Conservation (phyloP, 2,113 vertebrate genomes). For the Cinclus cinclus region DNA sequence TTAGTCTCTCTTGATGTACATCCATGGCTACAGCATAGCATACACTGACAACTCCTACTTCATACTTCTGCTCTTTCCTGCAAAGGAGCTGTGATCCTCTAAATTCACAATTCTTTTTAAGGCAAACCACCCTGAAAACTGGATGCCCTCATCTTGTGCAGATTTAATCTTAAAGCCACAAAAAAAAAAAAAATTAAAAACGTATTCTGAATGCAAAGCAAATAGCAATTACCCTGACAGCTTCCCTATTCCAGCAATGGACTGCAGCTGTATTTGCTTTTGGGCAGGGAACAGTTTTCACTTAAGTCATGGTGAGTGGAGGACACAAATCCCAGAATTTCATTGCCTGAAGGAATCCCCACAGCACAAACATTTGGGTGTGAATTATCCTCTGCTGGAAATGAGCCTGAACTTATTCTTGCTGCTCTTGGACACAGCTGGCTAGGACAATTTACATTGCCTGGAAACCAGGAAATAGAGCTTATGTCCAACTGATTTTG, state of each 20-base stretch:
- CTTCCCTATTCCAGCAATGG: background rate
- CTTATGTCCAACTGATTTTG: background rate
- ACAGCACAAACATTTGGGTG: background rate
- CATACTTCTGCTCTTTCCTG: background rate
- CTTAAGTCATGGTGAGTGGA: background rate
- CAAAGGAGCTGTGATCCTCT: background rate
- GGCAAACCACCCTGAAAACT: background rate
- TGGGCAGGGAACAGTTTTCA: background rate
- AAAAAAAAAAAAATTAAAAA: background rate
- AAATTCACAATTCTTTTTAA: background rate
- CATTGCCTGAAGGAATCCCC: background rate
- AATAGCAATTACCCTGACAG: background rate
- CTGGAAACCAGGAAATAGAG: background rate
- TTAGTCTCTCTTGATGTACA: background rate
- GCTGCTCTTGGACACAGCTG: background rate
- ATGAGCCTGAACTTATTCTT: background rate
- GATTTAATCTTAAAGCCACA: background rate
- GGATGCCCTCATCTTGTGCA: background rate
- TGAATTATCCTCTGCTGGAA: background rate
- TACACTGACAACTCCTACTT: background rate
- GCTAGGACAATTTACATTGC: background rate
- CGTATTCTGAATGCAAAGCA: background rate
- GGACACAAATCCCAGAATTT: background rate
- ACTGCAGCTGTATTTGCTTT: slow-evolving; percentile 18
- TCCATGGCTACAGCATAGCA: background rate